Percentiles rank a stretch among this genome's conserved stretches.
Conservation (phyloP, 2,888 invertebrate genomes). For the Rhamphomyia laevipes region DNA sequence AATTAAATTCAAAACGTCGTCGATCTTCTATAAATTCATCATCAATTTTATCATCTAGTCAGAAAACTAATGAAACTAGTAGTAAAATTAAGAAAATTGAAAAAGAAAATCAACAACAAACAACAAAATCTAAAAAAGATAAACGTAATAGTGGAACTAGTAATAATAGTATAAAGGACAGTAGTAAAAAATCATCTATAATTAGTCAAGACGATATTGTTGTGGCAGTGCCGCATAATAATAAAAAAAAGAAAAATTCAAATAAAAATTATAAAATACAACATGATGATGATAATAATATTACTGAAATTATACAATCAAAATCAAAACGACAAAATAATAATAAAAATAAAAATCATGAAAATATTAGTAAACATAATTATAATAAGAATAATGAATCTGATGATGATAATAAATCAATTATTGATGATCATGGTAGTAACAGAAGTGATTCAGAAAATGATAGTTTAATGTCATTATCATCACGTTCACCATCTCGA, state of each 20-base stretch:
- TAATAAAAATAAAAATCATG: slow-evolving; percentile 7
- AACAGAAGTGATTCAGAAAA: slow-evolving; percentile 2
- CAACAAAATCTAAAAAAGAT: too few relatives aligned
- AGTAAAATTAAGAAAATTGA: too few relatives aligned
- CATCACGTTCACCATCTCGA: slow-evolving; percentile 32
- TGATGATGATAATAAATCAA: slow-evolving; percentile 11
- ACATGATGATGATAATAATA: slow-evolving; percentile 13
- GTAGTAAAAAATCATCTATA: too few relatives aligned
- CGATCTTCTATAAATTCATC: too few relatives aligned
- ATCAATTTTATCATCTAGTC: too few relatives aligned
- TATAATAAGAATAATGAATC: slow-evolving; percentile 12
- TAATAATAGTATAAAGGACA: too few relatives aligned
- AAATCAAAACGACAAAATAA: slow-evolving; percentile 16
- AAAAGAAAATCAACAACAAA: too few relatives aligned
- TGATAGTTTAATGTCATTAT: not conserved
- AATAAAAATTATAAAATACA: slow-evolving; percentile 21
- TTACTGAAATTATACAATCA: slow-evolving; percentile 10
- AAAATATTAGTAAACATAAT: slow-evolving; percentile 10
- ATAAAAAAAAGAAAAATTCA: slow-evolving; percentile 26
- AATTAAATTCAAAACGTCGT: too few relatives aligned
- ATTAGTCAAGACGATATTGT: too few relatives aligned
- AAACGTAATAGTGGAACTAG: too few relatives aligned
- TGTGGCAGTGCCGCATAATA: too few relatives aligned
- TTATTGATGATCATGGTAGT: slow-evolving; percentile 4
- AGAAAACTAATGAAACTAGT: too few relatives aligned